A percentile compares a stretch with the other conserved stretches of the same genome.
These are phyloP conservation scores for Meriones unguiculatus DNA, from an alignment of 2,113 vertebrate species.

Conservation along the genomic window DNA sequence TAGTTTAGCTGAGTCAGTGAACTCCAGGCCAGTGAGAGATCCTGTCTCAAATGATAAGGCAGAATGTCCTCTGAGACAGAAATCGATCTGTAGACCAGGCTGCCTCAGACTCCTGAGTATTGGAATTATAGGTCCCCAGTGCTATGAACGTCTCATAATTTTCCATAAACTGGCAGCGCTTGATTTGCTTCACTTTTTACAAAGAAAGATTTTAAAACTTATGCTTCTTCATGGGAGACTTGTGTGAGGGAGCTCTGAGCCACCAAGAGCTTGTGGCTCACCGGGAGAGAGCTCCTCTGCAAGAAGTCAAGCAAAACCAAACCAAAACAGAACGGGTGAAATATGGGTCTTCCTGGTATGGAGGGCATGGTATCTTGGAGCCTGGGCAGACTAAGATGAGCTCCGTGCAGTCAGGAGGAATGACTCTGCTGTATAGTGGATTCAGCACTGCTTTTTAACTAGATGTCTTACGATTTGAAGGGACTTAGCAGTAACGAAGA, in stretches of 20 bases:
- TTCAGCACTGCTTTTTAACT: not conserved
- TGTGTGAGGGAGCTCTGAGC: not conserved
- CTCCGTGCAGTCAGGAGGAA: not conserved
- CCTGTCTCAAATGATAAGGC: not conserved
- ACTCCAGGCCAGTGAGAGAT: not conserved
- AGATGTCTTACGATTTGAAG: not conserved
- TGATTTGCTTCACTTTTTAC: conserved; percentile 37
- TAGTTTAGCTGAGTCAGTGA: not conserved
- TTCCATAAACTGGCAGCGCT: not conserved
- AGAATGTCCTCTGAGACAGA: not conserved
- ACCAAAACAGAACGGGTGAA: not conserved
- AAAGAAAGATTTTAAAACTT: not conserved
- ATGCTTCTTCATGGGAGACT: not conserved
- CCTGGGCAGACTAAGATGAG: not conserved
- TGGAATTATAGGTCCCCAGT: not conserved
- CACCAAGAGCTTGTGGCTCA: not conserved
- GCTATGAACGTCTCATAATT: not conserved
- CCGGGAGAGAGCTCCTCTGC: not conserved
- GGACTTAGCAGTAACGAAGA: not conserved
- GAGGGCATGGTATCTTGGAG: too few relatives aligned
- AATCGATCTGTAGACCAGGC: not conserved
- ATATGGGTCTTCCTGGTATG: not conserved
- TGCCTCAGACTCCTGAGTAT: not conserved
- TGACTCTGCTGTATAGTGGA: not conserved
- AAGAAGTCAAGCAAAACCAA: not conserved